A percentile compares a stretch with the other conserved stretches of the same genome.
Conservation (phyloP, 2,113 vertebrate species). For the Hassar affinis region DNA sequence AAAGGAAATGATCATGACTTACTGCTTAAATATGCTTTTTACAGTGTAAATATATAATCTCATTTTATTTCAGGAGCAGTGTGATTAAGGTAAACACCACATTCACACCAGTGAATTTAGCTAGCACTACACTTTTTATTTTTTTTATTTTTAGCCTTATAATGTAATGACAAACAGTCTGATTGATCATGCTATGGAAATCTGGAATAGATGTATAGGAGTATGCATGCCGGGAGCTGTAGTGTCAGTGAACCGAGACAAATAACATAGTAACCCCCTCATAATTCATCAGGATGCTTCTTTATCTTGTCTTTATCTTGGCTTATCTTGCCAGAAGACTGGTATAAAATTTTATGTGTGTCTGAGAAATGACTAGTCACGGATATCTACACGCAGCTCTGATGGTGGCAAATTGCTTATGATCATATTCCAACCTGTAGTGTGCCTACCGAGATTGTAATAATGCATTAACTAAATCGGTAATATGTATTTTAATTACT, state of each 20-base stretch:
- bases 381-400: not conserved
- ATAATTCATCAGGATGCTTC: not conserved
- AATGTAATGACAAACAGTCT: not conserved
- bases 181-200: not conserved
- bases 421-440: not conserved
- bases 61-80: not conserved
- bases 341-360: not conserved
- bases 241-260: not conserved
- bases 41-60: not conserved
- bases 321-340: not conserved
- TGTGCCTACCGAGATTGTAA: not conserved
- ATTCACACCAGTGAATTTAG: not conserved
- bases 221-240: not conserved
- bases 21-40: too few species aligned
- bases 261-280: not conserved
- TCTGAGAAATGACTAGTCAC: not conserved
- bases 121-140: not conserved
- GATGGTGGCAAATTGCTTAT: constrained; percentile 2
- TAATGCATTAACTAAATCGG: not conserved
- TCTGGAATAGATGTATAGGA: not conserved
- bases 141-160: not conserved
- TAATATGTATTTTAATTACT: constrained; percentile 17
- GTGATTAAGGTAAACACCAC: not conserved
- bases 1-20: too few species aligned
- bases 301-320: not conserved